These are phyloP conservation scores for Thomomys bottae DNA, from an alignment of 2,113 vertebrate genomes.

Conservation along the genomic window DNA sequence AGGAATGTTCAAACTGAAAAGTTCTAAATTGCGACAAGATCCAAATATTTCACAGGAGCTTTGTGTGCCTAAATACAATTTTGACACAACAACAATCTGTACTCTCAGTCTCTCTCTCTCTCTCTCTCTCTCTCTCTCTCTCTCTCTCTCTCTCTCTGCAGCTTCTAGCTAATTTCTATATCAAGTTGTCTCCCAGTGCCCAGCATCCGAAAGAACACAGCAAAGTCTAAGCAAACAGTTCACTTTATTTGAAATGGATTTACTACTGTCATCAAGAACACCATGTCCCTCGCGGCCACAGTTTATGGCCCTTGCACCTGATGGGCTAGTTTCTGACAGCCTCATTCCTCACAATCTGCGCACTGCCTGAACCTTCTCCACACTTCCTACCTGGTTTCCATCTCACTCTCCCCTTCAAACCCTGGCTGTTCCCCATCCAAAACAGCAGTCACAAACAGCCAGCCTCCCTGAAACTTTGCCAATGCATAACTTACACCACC, in stretches of 20 bases:
- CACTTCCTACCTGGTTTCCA: rapidly evolving
- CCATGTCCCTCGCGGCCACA: constrained; percentile 61
- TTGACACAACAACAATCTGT: constrained; percentile 52
- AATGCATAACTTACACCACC: background rate
- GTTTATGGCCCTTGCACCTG: constrained; percentile 70
- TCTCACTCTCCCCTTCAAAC: background rate
- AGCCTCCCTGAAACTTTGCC: background rate
- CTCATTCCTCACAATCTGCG: constrained; percentile 6
- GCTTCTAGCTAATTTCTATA: constrained; percentile 58
- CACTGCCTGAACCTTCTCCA: background rate
- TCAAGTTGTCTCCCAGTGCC: constrained; percentile 32
- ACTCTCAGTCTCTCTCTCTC: constrained; percentile 21
- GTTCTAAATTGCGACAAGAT: constrained; percentile 31
- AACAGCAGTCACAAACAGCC: background rate
- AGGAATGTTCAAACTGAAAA: constrained; percentile 21
- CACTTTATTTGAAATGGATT: constrained; percentile 78
- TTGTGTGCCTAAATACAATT: constrained; percentile 50
- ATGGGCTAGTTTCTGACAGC: constrained; percentile 63
- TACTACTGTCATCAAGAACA: constrained; percentile 72
- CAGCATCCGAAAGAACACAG: constrained; percentile 68
- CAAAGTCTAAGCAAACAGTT: constrained; percentile 79
- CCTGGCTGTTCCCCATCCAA: background rate
- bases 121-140: constrained; percentile 43
- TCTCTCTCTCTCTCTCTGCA: constrained; percentile 33
- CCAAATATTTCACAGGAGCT: background rate